Evolutionary conservation across 1,140 invertebrate species (phyloP).

Genomic region (Drosophila tropicalis): DNA sequence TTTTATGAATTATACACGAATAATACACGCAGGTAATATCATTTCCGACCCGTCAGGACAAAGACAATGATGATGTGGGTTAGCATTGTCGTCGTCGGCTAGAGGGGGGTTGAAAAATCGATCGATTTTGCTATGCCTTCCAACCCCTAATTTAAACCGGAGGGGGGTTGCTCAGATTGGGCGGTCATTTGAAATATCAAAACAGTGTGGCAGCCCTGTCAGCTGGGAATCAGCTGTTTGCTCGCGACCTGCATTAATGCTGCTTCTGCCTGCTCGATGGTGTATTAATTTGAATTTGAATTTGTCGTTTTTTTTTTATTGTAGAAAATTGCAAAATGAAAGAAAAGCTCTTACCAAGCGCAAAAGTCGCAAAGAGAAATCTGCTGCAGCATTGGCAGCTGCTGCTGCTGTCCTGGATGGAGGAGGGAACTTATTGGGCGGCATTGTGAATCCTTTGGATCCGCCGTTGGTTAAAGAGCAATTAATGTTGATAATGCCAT

Average conservation of each 20-base stretch:
- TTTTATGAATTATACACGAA: conserved; percentile 82
- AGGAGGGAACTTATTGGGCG: conserved; percentile 35
- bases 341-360: conserved; percentile 72
- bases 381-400: conserved; percentile 62
- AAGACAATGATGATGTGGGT: conserved; percentile 25
- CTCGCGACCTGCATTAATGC: conserved; percentile 68
- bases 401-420: conserved; percentile 66
- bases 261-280: background rate
- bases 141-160: conserved; percentile 51
- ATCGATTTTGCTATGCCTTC: conserved; percentile 51
- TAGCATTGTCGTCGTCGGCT: conserved; percentile 16
- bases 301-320: background rate
- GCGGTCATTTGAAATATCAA: conserved; percentile 36
- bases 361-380: conserved; percentile 80
- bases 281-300: conserved; percentile 14
- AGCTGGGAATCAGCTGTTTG: conserved; percentile 61
- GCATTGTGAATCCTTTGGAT: conserved; percentile 71
- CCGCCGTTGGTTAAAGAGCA: conserved; percentile 76
- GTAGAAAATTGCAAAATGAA: conserved; percentile 74
- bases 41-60: conserved; percentile 38
- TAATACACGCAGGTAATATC: conserved; percentile 73
- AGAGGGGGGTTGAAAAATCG: conserved; percentile 72
- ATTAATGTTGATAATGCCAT: conserved; percentile 61
- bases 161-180: conserved; percentile 56
- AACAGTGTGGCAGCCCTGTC: conserved; percentile 50